phyloP scores from a whole-genome alignment of 1,140 invertebrate species.

The Drosophila dunni region DNA sequence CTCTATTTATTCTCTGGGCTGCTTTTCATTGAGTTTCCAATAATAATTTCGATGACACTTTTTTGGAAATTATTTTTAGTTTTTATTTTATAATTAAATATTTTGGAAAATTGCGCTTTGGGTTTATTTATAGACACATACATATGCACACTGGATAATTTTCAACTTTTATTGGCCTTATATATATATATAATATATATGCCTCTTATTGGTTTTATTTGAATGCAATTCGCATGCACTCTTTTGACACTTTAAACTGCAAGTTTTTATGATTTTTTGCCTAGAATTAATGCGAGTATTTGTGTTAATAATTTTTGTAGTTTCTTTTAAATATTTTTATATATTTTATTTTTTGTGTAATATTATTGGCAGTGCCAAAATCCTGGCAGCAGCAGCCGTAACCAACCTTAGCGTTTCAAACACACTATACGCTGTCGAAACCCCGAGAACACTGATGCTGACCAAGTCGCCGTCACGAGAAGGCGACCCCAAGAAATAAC shows the following conservation, averaged over 20 bases:
- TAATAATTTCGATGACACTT: conserved; percentile 15
- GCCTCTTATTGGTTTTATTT: conserved; percentile 6
- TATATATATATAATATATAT: conserved; percentile 17
- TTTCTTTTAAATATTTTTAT: background rate
- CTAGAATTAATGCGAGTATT: conserved; percentile 6
- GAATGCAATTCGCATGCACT: conserved; percentile 61
- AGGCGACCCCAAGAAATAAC: conserved; percentile 73
- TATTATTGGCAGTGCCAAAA: conserved; percentile 50
- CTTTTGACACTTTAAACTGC: conserved; percentile 52
- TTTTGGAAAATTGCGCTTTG: conserved; percentile 12
- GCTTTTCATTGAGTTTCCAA: background rate
- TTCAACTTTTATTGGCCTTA: conserved; percentile 8
- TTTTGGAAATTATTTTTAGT: conserved; percentile 37
- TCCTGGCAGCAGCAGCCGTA: conserved; percentile 67
- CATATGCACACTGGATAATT: conserved; percentile 57
- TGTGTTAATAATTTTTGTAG: background rate
- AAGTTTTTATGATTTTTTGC: conserved; percentile 27
- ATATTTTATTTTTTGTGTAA: conserved; percentile 17
- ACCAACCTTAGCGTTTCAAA: conserved; percentile 85
- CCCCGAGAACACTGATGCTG: conserved; percentile 85
- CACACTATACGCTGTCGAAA: conserved; percentile 85
- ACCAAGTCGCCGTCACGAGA: conserved; percentile 74
- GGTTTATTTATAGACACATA: conserved; percentile 62
- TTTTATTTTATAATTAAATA: conserved; percentile 5
- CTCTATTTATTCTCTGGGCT: background rate